Percentiles rank a stretch among this genome's conserved stretches.
Conservation (phyloP, 2,113 vertebrate species). For the Cercopithecus mona region DNA sequence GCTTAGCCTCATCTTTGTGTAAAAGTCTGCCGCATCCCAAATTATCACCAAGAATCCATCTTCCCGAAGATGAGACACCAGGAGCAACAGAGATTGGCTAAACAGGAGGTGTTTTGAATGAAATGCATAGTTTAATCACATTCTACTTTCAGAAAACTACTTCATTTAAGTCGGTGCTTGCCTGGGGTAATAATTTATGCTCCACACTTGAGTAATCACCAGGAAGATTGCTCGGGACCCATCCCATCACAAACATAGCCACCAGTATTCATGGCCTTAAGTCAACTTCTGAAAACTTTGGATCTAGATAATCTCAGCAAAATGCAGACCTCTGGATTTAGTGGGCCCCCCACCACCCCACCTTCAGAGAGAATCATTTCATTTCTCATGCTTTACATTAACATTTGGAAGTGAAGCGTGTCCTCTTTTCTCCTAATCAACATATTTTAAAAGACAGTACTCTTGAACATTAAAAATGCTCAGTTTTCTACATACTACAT, state of each 20-base stretch:
- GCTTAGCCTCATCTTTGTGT: slow-evolving; percentile 56
- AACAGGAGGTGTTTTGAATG: slow-evolving; percentile 75
- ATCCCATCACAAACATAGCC: slow-evolving; percentile 55
- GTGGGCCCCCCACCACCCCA: background rate
- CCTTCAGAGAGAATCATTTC: background rate
- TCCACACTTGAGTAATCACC: slow-evolving; percentile 73
- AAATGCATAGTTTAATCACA: slow-evolving; percentile 79
- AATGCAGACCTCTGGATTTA: slow-evolving; percentile 28
- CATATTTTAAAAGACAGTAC: background rate
- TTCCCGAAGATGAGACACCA: slow-evolving; percentile 68
- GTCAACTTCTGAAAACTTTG: slow-evolving; percentile 59
- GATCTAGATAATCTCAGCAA: slow-evolving; percentile 45
- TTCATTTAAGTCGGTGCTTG: slow-evolving; percentile 77
- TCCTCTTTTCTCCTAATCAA: background rate
- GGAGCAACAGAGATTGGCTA: slow-evolving; percentile 63
- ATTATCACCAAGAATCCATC: slow-evolving; percentile 70
- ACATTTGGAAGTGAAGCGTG: background rate
- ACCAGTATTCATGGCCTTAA: slow-evolving; percentile 50
- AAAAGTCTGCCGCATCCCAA: slow-evolving; percentile 67
- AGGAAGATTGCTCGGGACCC: slow-evolving; percentile 70
- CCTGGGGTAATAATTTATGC: slow-evolving; percentile 78
- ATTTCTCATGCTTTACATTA: background rate
- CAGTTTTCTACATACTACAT: background rate
- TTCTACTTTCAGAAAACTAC: slow-evolving; percentile 77
- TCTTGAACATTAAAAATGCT: background rate